Percentiles rank a stretch among this genome's conserved stretches.
Conservation (phyloP, 2,113 vertebrate species). For the Apeltes quadracus region DNA sequence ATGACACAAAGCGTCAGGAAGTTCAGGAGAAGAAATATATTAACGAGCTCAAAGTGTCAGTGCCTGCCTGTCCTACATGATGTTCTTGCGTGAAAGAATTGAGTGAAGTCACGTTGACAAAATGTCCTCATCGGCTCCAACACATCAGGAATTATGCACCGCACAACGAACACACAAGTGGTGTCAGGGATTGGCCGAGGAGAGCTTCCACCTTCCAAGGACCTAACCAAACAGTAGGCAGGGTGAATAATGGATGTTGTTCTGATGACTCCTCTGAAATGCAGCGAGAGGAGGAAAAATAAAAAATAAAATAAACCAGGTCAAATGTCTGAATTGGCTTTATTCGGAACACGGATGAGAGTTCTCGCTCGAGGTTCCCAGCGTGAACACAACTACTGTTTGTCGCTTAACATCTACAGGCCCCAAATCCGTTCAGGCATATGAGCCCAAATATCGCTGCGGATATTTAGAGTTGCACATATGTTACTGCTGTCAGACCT, state of each 20-base stretch:
- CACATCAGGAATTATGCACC: constrained; percentile 13
- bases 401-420: constrained; percentile 50
- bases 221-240: constrained; percentile 65
- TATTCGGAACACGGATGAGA: constrained; percentile 48
- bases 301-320: constrained; percentile 54
- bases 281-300: constrained; percentile 2
- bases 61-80: constrained; percentile 33
- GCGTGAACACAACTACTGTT: constrained; percentile 51
- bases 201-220: constrained; percentile 43
- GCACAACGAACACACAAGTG: constrained; percentile 12
- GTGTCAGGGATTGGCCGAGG: constrained; percentile 25
- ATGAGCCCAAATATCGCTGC: constrained; percentile 41
- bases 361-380: constrained; percentile 21
- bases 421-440: constrained; percentile 26
- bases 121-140: constrained; percentile 13
- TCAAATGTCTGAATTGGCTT: constrained; percentile 61
- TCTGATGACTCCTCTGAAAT: constrained; percentile 64
- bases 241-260: constrained; percentile 78
- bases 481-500: constrained; percentile 1
- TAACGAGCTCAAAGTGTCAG: constrained; percentile 45
- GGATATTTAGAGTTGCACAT: neutral
- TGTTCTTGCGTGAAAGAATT: constrained; percentile 37
- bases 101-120: constrained; percentile 34
- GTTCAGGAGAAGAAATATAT: constrained; percentile 52
- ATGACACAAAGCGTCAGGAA: constrained; percentile 59